Evolutionary conservation across 1,140 invertebrate species (phyloP), one percentile per base, ranked within the genome.

Genomic region (Atopsyche davidsoni): DNA sequence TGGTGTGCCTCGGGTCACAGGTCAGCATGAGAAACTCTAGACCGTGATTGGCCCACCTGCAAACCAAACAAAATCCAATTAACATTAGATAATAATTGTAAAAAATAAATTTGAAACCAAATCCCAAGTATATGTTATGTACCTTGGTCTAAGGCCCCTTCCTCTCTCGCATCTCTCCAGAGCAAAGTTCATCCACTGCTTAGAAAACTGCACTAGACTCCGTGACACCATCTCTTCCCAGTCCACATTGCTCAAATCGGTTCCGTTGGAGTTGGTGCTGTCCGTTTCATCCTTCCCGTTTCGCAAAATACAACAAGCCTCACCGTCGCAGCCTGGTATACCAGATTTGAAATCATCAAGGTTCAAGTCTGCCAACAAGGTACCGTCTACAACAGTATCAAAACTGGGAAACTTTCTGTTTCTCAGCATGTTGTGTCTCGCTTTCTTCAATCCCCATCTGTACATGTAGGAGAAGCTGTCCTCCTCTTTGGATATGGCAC

Each of bases 181-280:
- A 0, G 89, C 88, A 67, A 93, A 94, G 28, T 77, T 74, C 86
- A 93, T 93, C 91, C 91, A 95, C 57, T 87, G 76, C 50, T 80
- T 75, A 2, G 89, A 87, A 69, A 93, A 92, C 38, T 76, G 68
- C 1, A 92, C 79, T 36, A 91, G 75, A 34, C 74, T 72, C 4
- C 66, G 44, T 0, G 67, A 62, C 4, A 70, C 55, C 18, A 67
- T 63, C 0, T 61, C 59, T 9, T 66, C 64, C 3, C 62, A 58
- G 6, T 51, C 49, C 14, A 46, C 50, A 34, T 16, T 34, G 13
- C 41, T 24, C 2, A 17, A 19, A 32, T 47, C 46, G 10, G 48
- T 41, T 57, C 61, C 31, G 62, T 7, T 2, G 10, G 17, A 14
- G 18, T 7, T 61, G 46, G 62, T 64, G 3, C 64, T 60, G 7